Evolutionary conservation across 23 tunicate genomes (phyloP).

Genomic region (Clavelina lepadiformis): DNA sequence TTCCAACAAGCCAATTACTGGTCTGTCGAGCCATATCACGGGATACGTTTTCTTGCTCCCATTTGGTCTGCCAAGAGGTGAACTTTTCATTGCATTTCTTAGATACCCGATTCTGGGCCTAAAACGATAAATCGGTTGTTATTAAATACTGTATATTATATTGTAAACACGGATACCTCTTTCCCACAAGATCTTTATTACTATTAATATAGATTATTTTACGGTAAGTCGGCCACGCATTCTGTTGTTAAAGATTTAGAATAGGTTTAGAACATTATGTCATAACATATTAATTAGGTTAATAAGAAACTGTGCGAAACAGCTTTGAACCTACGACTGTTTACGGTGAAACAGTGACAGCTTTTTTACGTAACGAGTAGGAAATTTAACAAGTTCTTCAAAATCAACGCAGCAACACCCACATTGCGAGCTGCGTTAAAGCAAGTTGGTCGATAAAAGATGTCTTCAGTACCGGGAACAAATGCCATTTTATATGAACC

Average conservation of each 20-base stretch:
- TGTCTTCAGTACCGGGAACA: conserved; percentile 58
- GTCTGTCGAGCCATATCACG: conserved; percentile 47
- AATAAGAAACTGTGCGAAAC: no score
- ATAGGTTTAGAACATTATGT: not conserved
- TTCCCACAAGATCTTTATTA: not conserved
- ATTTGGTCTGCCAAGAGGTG: conserved; percentile 23
- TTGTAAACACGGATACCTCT: not conserved
- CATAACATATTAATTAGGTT: not conserved
- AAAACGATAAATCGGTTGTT: not conserved
- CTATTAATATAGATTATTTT: no score
- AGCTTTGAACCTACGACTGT: no score
- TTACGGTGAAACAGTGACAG: no score
- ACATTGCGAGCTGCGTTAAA: conserved; percentile 22
- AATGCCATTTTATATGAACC: conserved; percentile 51
- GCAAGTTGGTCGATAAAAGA: conserved; percentile 35
- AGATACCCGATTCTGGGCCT: conserved; percentile 32
- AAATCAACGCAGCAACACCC: not conserved
- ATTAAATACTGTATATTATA: not conserved
- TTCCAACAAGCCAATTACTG: conserved; percentile 50
- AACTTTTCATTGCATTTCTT: conserved; percentile 17
- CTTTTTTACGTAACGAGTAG: no score
- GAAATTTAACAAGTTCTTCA: not conserved
- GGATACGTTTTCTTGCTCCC: conserved; percentile 54
- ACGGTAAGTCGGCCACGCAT: no score
- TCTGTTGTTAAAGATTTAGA: no score